A percentile compares a stretch with the other conserved stretches of the same genome.
Evolutionary conservation across 2,797 vertebrate species (phyloP).

Genomic region (Pseudotriccus pelzelni): DNA sequence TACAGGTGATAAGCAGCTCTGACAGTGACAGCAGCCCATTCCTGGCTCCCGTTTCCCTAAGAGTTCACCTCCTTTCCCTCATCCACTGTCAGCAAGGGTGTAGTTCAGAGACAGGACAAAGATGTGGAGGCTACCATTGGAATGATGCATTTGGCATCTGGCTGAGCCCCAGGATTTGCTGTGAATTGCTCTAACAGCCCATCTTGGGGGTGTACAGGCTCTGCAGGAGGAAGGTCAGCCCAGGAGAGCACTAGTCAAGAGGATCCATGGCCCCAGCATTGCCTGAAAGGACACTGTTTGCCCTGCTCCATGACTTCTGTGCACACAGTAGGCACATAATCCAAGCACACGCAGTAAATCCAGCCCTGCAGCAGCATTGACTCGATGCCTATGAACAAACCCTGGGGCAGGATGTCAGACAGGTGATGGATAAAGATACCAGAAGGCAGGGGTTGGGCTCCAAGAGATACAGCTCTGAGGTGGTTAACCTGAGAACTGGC

Average conservation of each 20-base stretch:
- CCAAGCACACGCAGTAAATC: neutral
- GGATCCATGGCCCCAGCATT: neutral
- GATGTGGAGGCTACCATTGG: neutral
- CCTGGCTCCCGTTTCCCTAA: no score
- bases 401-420: neutral
- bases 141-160: fast-evolving
- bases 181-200: neutral
- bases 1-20: neutral
- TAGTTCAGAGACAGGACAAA: neutral
- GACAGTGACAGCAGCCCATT: neutral
- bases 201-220: neutral
- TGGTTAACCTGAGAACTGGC: neutral
- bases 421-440: fast-evolving
- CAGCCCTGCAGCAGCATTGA: neutral
- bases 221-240: neutral
- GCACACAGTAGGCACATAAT: neutral
- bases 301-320: neutral
- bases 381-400: neutral
- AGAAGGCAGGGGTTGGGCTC: neutral
- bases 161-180: neutral
- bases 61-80: neutral
- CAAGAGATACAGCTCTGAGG: neutral
- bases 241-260: neutral
- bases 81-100: neutral
- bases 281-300: neutral